A percentile compares a stretch with the other conserved stretches of the same genome.
phyloP scores from a whole-genome alignment of 2,113 vertebrate genomes.

The Romanogobio albipinnatus region DNA sequence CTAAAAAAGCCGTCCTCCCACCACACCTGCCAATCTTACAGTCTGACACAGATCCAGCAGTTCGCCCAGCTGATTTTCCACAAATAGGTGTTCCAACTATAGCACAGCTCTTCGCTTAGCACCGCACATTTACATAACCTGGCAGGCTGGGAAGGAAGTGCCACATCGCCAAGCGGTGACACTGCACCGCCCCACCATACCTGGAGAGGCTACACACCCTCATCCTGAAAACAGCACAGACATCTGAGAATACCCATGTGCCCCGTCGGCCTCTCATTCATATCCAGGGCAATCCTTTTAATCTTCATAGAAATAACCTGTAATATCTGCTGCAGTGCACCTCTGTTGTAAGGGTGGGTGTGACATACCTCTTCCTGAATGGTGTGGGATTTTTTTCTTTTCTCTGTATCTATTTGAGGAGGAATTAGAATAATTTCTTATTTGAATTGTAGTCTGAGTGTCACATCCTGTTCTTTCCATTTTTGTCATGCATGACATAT shows the following conservation, averaged over 20 bases:
- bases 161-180: slow-evolving; percentile 32
- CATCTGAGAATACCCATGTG: slow-evolving; percentile 1
- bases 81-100: slow-evolving; percentile 69
- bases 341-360: slow-evolving; percentile 1
- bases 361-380: not conserved
- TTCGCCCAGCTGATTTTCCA: slow-evolving; percentile 62
- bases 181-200: slow-evolving; percentile 23
- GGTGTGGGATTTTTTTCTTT: slow-evolving; percentile 16
- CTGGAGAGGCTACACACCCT: not conserved
- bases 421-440: slow-evolving; percentile 39
- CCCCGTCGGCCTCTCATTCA: slow-evolving; percentile 4
- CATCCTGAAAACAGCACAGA: slow-evolving; percentile 1
- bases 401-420: slow-evolving; percentile 1
- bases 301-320: not conserved
- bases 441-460: not conserved
- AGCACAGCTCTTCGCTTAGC: slow-evolving; percentile 60
- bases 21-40: slow-evolving; percentile 55
- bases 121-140: slow-evolving; percentile 61
- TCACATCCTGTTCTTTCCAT: slow-evolving; percentile 28
- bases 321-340: slow-evolving; percentile 37
- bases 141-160: slow-evolving; percentile 47
- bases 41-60: slow-evolving; percentile 69
- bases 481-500: slow-evolving; percentile 29
- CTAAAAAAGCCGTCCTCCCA: slow-evolving; percentile 28
- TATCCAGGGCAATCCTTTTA: slow-evolving; percentile 9